A percentile compares a stretch with the other conserved stretches of the same genome.
phyloP scores from a whole-genome alignment of 1,140 invertebrate species.

The Nebria ingens region DNA sequence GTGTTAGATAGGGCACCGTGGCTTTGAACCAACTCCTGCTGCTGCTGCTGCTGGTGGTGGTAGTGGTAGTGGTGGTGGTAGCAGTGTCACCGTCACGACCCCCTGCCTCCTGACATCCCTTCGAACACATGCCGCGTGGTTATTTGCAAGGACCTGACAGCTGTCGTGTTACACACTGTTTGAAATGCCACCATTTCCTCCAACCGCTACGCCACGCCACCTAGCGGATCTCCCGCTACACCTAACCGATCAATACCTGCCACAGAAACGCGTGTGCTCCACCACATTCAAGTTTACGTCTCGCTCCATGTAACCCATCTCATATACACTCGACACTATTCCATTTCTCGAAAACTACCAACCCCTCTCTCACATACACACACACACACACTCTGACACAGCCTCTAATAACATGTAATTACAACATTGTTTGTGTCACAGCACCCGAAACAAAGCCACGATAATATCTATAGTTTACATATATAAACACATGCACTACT shows the following conservation, averaged over 20 bases:
- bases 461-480: background rate
- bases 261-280: background rate
- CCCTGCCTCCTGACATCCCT: background rate
- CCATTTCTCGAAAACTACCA: too few relatives aligned
- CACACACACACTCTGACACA: too few relatives aligned
- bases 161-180: conserved; percentile 8
- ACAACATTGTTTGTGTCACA: background rate
- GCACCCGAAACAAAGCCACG: background rate
- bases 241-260: conserved; percentile 8
- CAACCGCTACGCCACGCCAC: too few relatives aligned
- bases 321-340: background rate
- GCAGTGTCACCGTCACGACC: too few relatives aligned
- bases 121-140: conserved; percentile 7
- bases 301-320: background rate
- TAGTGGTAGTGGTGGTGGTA: too few relatives aligned
- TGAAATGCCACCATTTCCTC: conserved; percentile 5
- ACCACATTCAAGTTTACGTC: background rate
- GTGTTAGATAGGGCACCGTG: background rate
- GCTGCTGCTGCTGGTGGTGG: too few relatives aligned
- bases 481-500: too few relatives aligned
- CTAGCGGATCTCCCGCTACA: background rate
- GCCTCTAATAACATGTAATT: conserved; percentile 3
- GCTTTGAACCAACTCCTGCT: too few relatives aligned
- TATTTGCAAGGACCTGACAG: conserved; percentile 9
- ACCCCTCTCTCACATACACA: too few relatives aligned